Evolutionary conservation across 2,888 invertebrate genomes (phyloP), one percentile per base, ranked within the genome.

Genomic region (Yponomeuta sedellus): DNA sequence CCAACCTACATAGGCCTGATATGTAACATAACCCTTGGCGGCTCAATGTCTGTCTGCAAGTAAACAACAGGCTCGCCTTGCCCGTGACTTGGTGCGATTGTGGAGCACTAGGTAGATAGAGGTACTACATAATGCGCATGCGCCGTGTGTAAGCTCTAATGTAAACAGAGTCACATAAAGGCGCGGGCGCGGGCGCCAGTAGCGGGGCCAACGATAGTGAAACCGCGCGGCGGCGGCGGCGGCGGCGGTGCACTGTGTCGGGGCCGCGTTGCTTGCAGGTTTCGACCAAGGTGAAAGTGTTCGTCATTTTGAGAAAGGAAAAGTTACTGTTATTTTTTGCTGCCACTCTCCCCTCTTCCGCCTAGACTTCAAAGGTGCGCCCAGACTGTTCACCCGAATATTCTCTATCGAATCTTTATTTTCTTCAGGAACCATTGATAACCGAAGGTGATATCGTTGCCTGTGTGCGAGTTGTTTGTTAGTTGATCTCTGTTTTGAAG

Each of bases 301-400:
- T 83, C 81, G 79, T 80, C 78, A 81, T 87, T 86, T 89, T 87
- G 83, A 86, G 90, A 89, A 90, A 89, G 89, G 84, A 88, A 88
- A 88, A 88, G 89, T 87, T 83, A 83, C 81, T 19, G 64, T 83
- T 80, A 83, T 86, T 87, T 88, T 88, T 85, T 85, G 34, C 34
- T 82, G 82, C 76, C 66, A 67, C 68, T 66, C 62, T 67, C 66
- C 66, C 59, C 66, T 65, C 63, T 44, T 52, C 69, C 69, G 66
- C 28, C 61, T 57, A 34, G n/a, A 19, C 40, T 25, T 20, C 20
- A 22, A 20, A 39, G 63, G 39, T 39, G 40, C 40, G 61, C n/a
- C 28, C 2, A 25, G 34, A 34, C n/a, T 20, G 22, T 59, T 59
- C 25, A 20, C 19, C 19, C 2, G 57, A 19, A 19, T 16, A 19